Evolutionary conservation across 2,888 invertebrate genomes (phyloP).

Genomic region (Orgyia antiqua): DNA sequence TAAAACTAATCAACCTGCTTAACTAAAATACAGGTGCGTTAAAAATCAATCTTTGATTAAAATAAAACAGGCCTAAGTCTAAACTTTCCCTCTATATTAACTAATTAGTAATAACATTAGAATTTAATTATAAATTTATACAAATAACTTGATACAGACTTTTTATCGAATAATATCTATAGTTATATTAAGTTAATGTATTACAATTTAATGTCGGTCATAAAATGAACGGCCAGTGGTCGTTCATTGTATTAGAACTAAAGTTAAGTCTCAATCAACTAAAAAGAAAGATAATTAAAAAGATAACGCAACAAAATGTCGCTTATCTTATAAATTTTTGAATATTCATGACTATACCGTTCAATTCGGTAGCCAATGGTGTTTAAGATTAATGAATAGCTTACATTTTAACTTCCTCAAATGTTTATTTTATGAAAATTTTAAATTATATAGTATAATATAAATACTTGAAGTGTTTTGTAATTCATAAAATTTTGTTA

Average conservation of each 20-base stretch:
- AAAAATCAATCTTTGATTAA: too few species aligned
- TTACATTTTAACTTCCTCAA: neutral
- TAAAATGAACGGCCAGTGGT: conserved; percentile 15
- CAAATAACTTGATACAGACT: conserved; percentile 17
- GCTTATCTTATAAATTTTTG: conserved; percentile 7
- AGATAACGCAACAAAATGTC: conserved; percentile 17
- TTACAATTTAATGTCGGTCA: conserved; percentile 17
- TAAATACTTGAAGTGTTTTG: too few species aligned
- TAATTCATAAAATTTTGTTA: too few species aligned
- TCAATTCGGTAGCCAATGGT: conserved; percentile 1
- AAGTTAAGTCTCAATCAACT: conserved; percentile 23
- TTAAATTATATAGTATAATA: too few species aligned
- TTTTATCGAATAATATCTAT: conserved; percentile 20
- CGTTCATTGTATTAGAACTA: conserved; percentile 7
- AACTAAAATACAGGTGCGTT: too few species aligned
- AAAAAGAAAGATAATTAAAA: conserved; percentile 20
- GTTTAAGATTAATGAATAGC: conserved; percentile 2
- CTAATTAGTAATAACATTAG: conserved; percentile 19
- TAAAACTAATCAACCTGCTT: too few species aligned
- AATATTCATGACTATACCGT: conserved; percentile 21
- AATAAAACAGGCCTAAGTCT: too few species aligned
- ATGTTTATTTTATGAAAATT: too few species aligned
- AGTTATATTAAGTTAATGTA: conserved; percentile 19
- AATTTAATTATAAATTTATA: conserved; percentile 12
- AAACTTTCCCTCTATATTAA: too few species aligned